A percentile compares a stretch with the other conserved stretches of the same genome.
Conservation (phyloP, 2,113 vertebrate species). For the Epinephelus moara region DNA sequence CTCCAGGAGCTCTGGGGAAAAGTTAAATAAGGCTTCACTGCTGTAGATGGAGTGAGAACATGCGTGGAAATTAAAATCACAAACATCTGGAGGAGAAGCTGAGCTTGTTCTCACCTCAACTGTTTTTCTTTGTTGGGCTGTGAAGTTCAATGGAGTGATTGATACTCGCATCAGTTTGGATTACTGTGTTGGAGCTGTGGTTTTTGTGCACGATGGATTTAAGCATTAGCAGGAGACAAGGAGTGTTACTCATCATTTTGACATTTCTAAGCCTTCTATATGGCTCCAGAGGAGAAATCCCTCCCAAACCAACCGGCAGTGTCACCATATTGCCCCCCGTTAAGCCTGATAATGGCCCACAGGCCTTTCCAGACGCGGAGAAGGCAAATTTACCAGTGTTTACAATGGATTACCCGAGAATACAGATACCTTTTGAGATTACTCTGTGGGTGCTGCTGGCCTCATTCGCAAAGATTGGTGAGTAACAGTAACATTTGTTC, state of each 20-base stretch:
- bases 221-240: background rate
- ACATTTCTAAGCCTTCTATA: conserved; percentile 28
- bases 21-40: background rate
- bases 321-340: conserved; percentile 57
- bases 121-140: background rate
- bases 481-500: conserved; percentile 62
- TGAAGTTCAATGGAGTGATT: conserved; percentile 20
- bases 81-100: background rate
- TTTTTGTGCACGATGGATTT: conserved; percentile 53
- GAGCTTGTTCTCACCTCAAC: background rate
- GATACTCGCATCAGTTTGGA: background rate
- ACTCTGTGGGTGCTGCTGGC: conserved; percentile 97
- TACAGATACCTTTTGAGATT: conserved; percentile 97
- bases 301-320: conserved; percentile 24
- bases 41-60: background rate
- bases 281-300: conserved; percentile 61
- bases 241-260: conserved; percentile 39
- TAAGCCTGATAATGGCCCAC: conserved; percentile 41
- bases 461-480: conserved; percentile 97
- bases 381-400: conserved; percentile 89
- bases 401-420: conserved; percentile 91
- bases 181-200: background rate
- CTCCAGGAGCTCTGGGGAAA: background rate
- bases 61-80: background rate
- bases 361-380: conserved; percentile 68